Evolutionary conservation across 1,140 invertebrate species (phyloP), one percentile per base, ranked within the genome.

Genomic region (Melanaphis sacchari): DNA sequence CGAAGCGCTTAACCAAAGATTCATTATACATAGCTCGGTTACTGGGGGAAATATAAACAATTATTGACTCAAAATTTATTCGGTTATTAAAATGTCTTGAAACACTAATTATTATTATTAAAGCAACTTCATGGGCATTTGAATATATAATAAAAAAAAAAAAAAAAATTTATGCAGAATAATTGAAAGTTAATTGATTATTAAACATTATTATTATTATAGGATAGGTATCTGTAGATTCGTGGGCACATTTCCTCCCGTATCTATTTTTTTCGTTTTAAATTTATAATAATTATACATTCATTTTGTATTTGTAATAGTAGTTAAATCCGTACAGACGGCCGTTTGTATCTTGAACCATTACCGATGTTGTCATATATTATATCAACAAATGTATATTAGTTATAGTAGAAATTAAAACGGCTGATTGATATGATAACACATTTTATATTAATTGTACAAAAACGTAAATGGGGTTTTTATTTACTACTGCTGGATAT

Each of bases 381-480:
- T 66, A 90, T 40, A 38, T 89, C 46, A 89, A 90, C 89, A 66
- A 31, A 90, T 41, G 41, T 90, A 40, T 90, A 41, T 66, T 59
- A 90, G 41, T 66, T 90, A 41, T 81, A 91, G 43, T 82, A 38
- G 5, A 81, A 91, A 91, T 81, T 91, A 91, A 46, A 82, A 91
- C 90, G 90, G 90, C 90, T 91, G 90, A 91, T 91, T 91, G 90
- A 91, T 91, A 91, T 54, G 90, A 91, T 81, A 91, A 91, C 22
- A 49, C 46, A 91, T 81, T 82, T 91, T 40, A 91, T 91, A 49
- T 81, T 46, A 76, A 91, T 76, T 26, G 7, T 76, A 91, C 38
- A 22, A 76, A 76, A 76, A 46, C 15, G 41, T 54, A 76, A 91
- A 59, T 18, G 52, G 89, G 89, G 22, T 90, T 90, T 90, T 66